Evolutionary conservation across 2,113 vertebrate genomes (phyloP), one percentile per base, ranked within the genome.

Genomic region (Dascyllus trimaculatus): DNA sequence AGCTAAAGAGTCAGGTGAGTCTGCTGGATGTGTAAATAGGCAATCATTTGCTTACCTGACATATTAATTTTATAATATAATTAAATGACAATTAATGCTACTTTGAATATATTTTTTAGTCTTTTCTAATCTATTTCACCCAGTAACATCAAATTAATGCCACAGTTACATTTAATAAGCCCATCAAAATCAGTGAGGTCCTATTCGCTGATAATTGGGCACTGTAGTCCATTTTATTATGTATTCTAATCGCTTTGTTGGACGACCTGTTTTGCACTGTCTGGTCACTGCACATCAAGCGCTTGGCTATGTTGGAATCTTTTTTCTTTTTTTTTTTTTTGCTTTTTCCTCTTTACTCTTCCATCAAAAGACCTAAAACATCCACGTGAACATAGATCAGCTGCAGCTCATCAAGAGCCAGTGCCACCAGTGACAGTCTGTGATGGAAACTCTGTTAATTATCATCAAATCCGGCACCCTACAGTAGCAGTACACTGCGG

Each of bases 381-480:
- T 69, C 32, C 5, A 11, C 74, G 53, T 76, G 75, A 84, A 81
- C 66, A 51, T 21, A 22, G 25, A 73, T 63, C 63, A 64, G 24
- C 85, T 35, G 57, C 71, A 52, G 75, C 80, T 81, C 73, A 76
- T 76, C 52, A 22, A 77, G 77, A 56, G 58, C 76, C 76, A 11
- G 29, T 49, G 63, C 76, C 75, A 82, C 71, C 54, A 59, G 38
- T 75, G 64, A 46, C 75, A 17, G 63, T 63, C 46, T 46, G 11
- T 46, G 78, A 78, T 80, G 78, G 71, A 77, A 65, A 24, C 40
- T 66, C 62, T 43, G 83, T 75, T 89, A 88, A 90, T 91, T 81
- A 87, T 56, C 73, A 69, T 62, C 59, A 66, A 46, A 69, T 40
- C 45, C 69, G 35, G 72, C 68, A 29, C 8, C 70, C 79, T 26